Evolutionary conservation across 92 coral and sea anemone species (phyloP).

Genomic region (Actinernus sp.): DNA sequence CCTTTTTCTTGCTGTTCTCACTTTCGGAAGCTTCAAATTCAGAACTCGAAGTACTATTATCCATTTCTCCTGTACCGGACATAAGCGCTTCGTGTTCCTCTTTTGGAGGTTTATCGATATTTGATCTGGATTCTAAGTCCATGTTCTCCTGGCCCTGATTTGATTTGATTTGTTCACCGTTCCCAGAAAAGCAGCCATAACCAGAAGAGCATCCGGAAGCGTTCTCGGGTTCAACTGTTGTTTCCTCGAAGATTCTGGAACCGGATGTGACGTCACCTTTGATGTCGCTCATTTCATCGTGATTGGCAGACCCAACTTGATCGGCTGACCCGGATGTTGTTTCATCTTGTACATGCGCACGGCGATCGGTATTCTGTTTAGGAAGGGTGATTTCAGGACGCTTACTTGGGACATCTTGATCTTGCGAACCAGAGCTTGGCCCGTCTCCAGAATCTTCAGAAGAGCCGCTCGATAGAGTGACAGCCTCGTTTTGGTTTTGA

Average conservation of each 20-base stretch:
- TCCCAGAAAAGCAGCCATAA: slow-evolving; percentile 50
- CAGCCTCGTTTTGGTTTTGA: background rate
- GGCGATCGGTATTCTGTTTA: background rate
- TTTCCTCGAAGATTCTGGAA: slow-evolving; percentile 39
- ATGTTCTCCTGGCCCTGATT: slow-evolving; percentile 4
- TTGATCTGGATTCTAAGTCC: slow-evolving; percentile 26
- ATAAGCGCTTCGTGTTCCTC: background rate
- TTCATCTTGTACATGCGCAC: too few species aligned
- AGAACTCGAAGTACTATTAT: slow-evolving; percentile 48
- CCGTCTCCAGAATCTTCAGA: background rate
- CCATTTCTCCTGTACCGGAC: background rate
- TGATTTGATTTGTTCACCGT: slow-evolving; percentile 5
- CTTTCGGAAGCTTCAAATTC: slow-evolving; percentile 28
- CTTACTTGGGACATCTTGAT: background rate
- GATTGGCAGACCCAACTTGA: background rate
- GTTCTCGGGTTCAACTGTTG: slow-evolving; percentile 34
- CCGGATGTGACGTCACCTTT: slow-evolving; percentile 35
- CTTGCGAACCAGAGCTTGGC: background rate
- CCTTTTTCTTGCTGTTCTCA: background rate
- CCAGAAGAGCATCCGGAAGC: slow-evolving; percentile 75
- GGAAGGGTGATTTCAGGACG: background rate
- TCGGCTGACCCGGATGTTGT: background rate
- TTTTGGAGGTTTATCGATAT: slow-evolving; percentile 10
- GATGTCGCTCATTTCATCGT: slow-evolving; percentile 42
- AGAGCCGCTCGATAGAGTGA: background rate